These are phyloP conservation scores for Nannobrachium achirus DNA, from an alignment of 2,113 vertebrate genomes.

Conservation along the genomic window DNA sequence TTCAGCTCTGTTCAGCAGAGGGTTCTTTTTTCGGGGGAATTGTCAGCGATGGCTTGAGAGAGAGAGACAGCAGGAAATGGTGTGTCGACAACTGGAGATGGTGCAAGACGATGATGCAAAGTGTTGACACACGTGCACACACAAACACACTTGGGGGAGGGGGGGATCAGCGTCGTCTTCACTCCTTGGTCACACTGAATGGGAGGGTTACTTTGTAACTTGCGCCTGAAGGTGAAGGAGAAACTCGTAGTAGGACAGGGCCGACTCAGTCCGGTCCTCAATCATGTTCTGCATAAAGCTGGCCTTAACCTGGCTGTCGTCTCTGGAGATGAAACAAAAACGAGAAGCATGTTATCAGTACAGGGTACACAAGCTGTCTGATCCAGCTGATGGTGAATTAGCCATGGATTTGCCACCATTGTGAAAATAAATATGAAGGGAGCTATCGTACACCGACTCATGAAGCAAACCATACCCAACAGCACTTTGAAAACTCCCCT, in stretches of 20 bases:
- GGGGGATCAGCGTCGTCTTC: slow-evolving; percentile 13
- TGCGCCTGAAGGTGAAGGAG: slow-evolving; percentile 96
- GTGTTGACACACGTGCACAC: slow-evolving; percentile 17
- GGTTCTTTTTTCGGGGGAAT: slow-evolving; percentile 1
- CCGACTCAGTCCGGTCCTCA: slow-evolving; percentile 97
- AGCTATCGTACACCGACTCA: too few relatives aligned
- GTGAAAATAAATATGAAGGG: too few relatives aligned
- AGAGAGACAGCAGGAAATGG: slow-evolving; percentile 19
- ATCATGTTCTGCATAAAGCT: slow-evolving; percentile 95
- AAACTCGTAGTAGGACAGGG: slow-evolving; percentile 97
- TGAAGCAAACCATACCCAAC: too few relatives aligned
- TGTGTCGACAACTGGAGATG: slow-evolving; percentile 41
- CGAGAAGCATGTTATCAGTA: background rate
- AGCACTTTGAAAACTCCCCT: too few relatives aligned
- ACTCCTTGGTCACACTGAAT: slow-evolving; percentile 7
- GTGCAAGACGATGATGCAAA: slow-evolving; percentile 26
- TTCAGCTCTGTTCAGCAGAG: slow-evolving; percentile 16
- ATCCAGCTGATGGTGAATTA: too few relatives aligned
- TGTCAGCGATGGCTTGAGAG: background rate
- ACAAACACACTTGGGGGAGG: background rate
- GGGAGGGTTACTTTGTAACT: slow-evolving; percentile 95
- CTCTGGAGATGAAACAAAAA: slow-evolving; percentile 76
- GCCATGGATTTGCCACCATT: too few relatives aligned
- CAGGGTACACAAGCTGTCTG: background rate
- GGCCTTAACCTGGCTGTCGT: slow-evolving; percentile 90